Conservation (phyloP, 1,140 invertebrate genomes). For the Euura saliciscinereae region DNA sequence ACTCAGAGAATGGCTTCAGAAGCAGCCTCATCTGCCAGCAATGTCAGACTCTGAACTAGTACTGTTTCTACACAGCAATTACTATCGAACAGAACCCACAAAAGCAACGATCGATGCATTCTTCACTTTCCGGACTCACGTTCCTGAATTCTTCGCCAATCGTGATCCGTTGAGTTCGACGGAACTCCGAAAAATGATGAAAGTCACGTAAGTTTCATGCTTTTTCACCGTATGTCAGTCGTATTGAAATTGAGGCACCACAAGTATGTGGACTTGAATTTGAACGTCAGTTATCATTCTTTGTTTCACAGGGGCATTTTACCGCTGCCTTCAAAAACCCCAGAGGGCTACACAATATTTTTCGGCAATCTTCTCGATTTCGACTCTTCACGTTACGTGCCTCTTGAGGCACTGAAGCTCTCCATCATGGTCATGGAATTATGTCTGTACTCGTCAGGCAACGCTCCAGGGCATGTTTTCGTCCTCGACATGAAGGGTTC, state of each 20-base stretch:
- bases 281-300: background rate
- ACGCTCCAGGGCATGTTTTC: constrained; percentile 22
- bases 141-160: constrained; percentile 61
- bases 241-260: too few relatives aligned
- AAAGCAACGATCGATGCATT: constrained; percentile 66
- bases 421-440: constrained; percentile 26
- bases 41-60: constrained; percentile 62
- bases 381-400: constrained; percentile 24
- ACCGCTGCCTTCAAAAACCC: constrained; percentile 17
- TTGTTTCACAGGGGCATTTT: constrained; percentile 14
- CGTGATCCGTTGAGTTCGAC: constrained; percentile 51
- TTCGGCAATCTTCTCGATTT: constrained; percentile 14
- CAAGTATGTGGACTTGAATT: too few relatives aligned
- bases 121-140: constrained; percentile 62
- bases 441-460: constrained; percentile 20
- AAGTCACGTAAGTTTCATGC: constrained; percentile 9
- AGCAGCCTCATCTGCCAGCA: constrained; percentile 69
- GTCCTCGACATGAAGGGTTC: constrained; percentile 18
- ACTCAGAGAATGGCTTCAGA: constrained; percentile 65
- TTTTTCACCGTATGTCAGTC: background rate
- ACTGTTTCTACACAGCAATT: constrained; percentile 66
- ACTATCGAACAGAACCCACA: constrained; percentile 63
- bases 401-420: constrained; percentile 15
- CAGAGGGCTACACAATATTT: constrained; percentile 28
- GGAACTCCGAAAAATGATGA: background rate